Base-by-base conservation (phyloP, 2,888 invertebrate genomes). In the Melanostoma scalare region DNA sequence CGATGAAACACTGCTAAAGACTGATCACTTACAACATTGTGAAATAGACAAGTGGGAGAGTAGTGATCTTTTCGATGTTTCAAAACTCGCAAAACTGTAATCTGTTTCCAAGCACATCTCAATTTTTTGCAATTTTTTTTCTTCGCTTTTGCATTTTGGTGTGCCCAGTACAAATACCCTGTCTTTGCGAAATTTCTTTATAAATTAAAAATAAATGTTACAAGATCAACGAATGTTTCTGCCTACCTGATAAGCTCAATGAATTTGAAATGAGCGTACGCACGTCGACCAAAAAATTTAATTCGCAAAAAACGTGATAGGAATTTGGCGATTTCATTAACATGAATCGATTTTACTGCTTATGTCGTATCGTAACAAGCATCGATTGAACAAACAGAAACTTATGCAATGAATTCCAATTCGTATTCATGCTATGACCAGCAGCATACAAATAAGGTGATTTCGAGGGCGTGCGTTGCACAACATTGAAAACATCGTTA, bases 401-500 rank as follows among this genome's bases (percentile, higher is more conserved):
- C 84, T 84, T 84, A 84, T 79, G 84, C 79, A 84, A 84, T 20
- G 84, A 75, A 84, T 79, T 74, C 75, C 56, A 78, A 68, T 35
- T 56, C 65, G 63, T 50, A 68, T 55, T 55, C 61, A 63, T 40
- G 30, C 56, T 35, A 53, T 65, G 53, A 38, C 30, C 63, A 10
- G 50, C 50, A 38, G 63, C 74, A 78, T 78, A 84, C 74, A 65
- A 78, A 84, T 55, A 71, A 78, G 82, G 69, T 6, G 48, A 46
- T 60, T 74, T 74, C 78, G 78, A 84, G 82, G 82, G 78, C 78
- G 82, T 84, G 65, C 58, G 69, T 84, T 84, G 82, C 82, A 84
- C 74, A 84, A 84, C 38, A 50, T 63, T 58, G 44, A 33, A 67
- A 68, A 61, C 60, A 56, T 48, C 63, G 56, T 48, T 52, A 38